Evolutionary conservation across 2,888 invertebrate species (phyloP).

Genomic region (Miltochrista miniata): DNA sequence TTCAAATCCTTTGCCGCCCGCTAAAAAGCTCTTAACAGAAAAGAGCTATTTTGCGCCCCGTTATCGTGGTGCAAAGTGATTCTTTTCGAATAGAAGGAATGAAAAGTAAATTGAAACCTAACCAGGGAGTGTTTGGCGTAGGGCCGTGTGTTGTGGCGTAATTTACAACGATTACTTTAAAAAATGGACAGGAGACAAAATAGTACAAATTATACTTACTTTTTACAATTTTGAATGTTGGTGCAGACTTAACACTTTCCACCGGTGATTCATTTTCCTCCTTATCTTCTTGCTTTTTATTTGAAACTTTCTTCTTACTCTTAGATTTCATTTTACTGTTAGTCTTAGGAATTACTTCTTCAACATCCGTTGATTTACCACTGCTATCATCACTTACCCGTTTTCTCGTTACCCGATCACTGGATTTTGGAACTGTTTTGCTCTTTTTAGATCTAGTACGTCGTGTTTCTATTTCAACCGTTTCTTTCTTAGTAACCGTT

Average conservation of each 20-base stretch:
- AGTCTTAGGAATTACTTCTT: constrained; percentile 38
- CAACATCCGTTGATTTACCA: constrained; percentile 21
- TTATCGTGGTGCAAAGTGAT: too few species aligned
- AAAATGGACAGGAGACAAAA: too few species aligned
- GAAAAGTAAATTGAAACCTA: too few species aligned
- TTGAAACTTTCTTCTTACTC: constrained; percentile 33
- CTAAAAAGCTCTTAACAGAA: too few species aligned
- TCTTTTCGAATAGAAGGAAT: too few species aligned
- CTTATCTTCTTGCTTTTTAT: constrained; percentile 44
- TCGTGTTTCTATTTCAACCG: constrained; percentile 32
- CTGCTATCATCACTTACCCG: constrained; percentile 38
- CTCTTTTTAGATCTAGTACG: constrained; percentile 55
- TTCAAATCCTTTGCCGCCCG: too few species aligned
- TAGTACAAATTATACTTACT: constrained; percentile 19
- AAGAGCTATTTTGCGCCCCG: too few species aligned
- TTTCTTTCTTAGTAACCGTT: constrained; percentile 44
- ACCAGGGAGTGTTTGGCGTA: too few species aligned
- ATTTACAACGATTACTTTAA: too few species aligned
- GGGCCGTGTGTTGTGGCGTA: too few species aligned
- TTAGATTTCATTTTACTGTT: constrained; percentile 42
- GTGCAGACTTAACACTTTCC: constrained; percentile 14
- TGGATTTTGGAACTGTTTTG: constrained; percentile 30
- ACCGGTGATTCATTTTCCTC: constrained; percentile 49
- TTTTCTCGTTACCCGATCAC: constrained; percentile 41
- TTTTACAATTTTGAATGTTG: constrained; percentile 15